Conservation (phyloP, 2,113 vertebrate genomes). For the Sarotherodon lohbergeri region DNA sequence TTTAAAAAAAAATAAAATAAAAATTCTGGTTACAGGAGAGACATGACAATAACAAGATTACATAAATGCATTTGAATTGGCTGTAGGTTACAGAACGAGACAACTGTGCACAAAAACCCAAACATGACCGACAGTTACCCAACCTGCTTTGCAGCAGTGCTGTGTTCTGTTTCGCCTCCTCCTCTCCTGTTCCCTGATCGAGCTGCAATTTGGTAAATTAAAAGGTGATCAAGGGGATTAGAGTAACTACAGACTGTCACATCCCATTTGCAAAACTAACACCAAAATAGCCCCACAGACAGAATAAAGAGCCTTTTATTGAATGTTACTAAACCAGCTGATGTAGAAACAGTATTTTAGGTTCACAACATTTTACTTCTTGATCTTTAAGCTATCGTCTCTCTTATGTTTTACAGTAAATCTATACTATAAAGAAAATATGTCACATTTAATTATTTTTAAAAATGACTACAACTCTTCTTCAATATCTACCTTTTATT, state of each 20-base stretch:
- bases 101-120: not conserved
- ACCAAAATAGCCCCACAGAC: slow-evolving; percentile 1
- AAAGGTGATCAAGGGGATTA: slow-evolving; percentile 59
- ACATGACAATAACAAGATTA: not conserved
- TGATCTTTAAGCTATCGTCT: not conserved
- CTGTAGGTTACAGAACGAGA: not conserved
- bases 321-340: not conserved
- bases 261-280: not conserved
- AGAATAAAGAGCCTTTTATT: not conserved
- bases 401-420: not conserved
- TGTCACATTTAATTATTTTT: not conserved
- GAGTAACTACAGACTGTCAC: slow-evolving; percentile 27
- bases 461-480: not conserved
- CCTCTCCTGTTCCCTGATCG: slow-evolving; percentile 3
- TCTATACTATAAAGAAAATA: not conserved
- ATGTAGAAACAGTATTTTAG: not conserved
- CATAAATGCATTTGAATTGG: not conserved
- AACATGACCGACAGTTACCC: not conserved
- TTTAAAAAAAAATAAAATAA: not conserved
- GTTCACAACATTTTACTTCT: not conserved
- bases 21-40: not conserved
- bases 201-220: slow-evolving; percentile 56
- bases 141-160: not conserved
- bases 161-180: not conserved
- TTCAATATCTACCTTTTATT: not conserved